These are phyloP conservation scores for Hydropsyche tenuis DNA, from an alignment of 1,140 invertebrate species.

Conservation along the genomic window DNA sequence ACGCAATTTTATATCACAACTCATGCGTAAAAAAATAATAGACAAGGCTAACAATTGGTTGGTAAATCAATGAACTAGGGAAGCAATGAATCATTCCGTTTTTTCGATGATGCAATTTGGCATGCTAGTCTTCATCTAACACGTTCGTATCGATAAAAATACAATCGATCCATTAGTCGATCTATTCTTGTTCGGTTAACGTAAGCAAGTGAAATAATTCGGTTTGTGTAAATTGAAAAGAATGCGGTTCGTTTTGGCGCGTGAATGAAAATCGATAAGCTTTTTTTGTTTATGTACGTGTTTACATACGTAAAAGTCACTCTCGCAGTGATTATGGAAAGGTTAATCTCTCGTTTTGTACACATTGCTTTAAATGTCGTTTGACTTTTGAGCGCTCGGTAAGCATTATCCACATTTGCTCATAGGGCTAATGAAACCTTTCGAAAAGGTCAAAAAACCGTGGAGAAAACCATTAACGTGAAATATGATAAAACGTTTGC, in stretches of 20 bases:
- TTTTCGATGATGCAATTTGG: too few species aligned
- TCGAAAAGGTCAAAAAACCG: conserved; percentile 20
- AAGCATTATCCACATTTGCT: conserved; percentile 28
- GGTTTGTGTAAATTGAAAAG: too few species aligned
- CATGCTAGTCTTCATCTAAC: too few species aligned
- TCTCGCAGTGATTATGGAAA: conserved; percentile 35
- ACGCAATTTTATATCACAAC: too few species aligned
- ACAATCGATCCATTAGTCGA: conserved; percentile 10
- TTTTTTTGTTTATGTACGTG: too few species aligned
- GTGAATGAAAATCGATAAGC: too few species aligned
- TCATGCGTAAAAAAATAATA: too few species aligned
- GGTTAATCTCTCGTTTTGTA: conserved; percentile 38
- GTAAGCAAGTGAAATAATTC: too few species aligned
- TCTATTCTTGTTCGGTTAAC: neutral
- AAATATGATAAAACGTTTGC: neutral
- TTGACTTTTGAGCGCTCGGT: conserved; percentile 26
- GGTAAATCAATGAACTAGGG: too few species aligned
- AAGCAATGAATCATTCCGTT: too few species aligned
- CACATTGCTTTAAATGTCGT: conserved; percentile 39
- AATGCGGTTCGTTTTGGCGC: too few species aligned
- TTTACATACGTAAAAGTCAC: conserved; percentile 7
- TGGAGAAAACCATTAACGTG: conserved; percentile 16
- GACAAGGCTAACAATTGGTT: too few species aligned
- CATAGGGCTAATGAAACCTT: conserved; percentile 28
- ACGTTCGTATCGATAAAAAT: neutral